Evolutionary conservation across 2,888 invertebrate species (phyloP).

Genomic region (Deilephila porcellus): DNA sequence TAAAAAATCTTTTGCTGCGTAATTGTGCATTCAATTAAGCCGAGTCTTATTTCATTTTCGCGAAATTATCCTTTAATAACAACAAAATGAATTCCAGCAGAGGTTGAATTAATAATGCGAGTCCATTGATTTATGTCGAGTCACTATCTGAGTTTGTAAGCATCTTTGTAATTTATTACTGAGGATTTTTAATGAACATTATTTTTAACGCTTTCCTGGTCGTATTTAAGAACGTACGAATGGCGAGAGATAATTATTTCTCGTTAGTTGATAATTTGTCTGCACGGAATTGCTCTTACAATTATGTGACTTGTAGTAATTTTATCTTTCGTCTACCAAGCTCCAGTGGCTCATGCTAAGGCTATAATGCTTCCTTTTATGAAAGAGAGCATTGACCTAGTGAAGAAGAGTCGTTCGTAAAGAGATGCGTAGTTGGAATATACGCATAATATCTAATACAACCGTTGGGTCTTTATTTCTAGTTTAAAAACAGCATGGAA

Average conservation of each 20-base stretch:
- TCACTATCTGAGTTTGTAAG: slow-evolving; percentile 33
- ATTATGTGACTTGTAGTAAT: no score
- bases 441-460: no score
- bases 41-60: not conserved
- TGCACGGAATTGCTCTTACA: no score
- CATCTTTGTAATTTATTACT: slow-evolving; percentile 13
- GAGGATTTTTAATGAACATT: not conserved
- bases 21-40: not conserved
- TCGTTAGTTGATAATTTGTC: not conserved
- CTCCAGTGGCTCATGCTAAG: no score
- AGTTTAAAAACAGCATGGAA: no score
- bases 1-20: not conserved
- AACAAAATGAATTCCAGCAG: not conserved
- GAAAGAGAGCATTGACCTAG: no score
- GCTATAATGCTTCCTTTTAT: no score
- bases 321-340: no score
- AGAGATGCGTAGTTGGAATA: no score
- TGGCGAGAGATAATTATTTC: not conserved
- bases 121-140: slow-evolving; percentile 45
- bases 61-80: slow-evolving; percentile 10
- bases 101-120: slow-evolving; percentile 49
- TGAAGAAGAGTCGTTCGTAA: no score
- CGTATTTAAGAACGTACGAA: not conserved
- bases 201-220: not conserved
- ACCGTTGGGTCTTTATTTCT: no score